Evolutionary conservation across 2,888 invertebrate genomes (phyloP).

Genomic region (Lysandra coridon): DNA sequence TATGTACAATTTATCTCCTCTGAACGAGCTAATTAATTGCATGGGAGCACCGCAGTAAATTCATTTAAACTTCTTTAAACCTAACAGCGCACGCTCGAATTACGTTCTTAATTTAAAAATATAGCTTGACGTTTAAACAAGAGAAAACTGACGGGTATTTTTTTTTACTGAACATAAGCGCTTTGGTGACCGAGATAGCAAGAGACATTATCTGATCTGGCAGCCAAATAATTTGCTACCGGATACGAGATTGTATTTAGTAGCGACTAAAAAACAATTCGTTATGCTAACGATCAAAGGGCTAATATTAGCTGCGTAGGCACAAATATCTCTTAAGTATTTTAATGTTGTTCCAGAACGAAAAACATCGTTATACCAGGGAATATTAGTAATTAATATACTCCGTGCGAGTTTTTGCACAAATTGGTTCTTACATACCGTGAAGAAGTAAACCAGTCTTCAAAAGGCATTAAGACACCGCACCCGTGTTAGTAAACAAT

Average conservation of each 20-base stretch:
- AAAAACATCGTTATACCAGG: too few species aligned
- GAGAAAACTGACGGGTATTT: neutral
- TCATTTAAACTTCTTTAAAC: constrained; percentile 29
- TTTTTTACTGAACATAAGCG: neutral
- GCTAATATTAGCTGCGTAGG: neutral
- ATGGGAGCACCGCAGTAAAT: neutral
- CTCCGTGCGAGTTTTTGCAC: neutral
- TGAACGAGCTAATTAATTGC: constrained; percentile 28
- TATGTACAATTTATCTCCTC: constrained; percentile 26
- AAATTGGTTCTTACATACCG: too few species aligned
- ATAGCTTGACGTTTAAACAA: constrained; percentile 6
- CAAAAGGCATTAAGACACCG: too few species aligned
- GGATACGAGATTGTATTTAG: neutral
- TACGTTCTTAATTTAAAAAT: constrained; percentile 26
- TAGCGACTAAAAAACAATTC: neutral
- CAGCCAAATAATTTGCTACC: neutral
- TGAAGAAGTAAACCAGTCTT: too few species aligned
- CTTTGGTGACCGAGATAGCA: neutral
- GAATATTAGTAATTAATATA: neutral
- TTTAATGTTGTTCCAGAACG: neutral
- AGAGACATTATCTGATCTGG: neutral
- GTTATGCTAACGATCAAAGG: neutral
- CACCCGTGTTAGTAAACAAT: too few species aligned
- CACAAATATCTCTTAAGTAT: too few species aligned
- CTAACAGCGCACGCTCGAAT: constrained; percentile 22